Conservation (phyloP, 2,888 invertebrate genomes). For the Drosophila setosimentum region DNA sequence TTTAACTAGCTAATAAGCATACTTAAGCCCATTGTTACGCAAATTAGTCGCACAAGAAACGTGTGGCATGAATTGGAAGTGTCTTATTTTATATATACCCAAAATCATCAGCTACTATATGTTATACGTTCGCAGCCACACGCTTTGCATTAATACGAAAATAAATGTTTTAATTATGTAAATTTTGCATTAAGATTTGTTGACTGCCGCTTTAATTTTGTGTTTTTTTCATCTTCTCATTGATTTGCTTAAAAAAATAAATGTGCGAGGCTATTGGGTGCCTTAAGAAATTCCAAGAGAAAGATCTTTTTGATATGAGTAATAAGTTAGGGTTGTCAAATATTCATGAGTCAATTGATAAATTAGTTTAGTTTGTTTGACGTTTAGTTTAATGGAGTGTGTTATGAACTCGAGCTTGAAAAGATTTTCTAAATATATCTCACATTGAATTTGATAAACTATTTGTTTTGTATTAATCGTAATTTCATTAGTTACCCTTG, state of each 20-base stretch:
- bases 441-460: background rate
- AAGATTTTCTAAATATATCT: background rate
- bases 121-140: constrained; percentile 34
- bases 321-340: constrained; percentile 42
- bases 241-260: constrained; percentile 26
- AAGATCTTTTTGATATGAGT: constrained; percentile 43
- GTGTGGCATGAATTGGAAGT: constrained; percentile 25
- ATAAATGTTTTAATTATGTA: constrained; percentile 75
- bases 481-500: background rate
- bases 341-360: constrained; percentile 26
- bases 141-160: constrained; percentile 51
- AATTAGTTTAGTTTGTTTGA: constrained; percentile 29
- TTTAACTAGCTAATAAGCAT: constrained; percentile 62
- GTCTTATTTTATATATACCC: constrained; percentile 24
- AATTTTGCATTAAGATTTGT: constrained; percentile 61
- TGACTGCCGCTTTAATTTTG: constrained; percentile 25
- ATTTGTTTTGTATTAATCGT: background rate
- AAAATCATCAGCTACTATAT: constrained; percentile 49
- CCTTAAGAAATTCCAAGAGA: constrained; percentile 40
- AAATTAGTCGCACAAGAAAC: constrained; percentile 57
- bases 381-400: background rate
- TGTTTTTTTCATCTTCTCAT: constrained; percentile 1
- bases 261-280: constrained; percentile 25
- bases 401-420: background rate
- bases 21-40: constrained; percentile 67